Evolutionary conservation across 2,888 invertebrate species (phyloP), one percentile per base, ranked within the genome.

Genomic region (Aspidiotus rigidus): DNA sequence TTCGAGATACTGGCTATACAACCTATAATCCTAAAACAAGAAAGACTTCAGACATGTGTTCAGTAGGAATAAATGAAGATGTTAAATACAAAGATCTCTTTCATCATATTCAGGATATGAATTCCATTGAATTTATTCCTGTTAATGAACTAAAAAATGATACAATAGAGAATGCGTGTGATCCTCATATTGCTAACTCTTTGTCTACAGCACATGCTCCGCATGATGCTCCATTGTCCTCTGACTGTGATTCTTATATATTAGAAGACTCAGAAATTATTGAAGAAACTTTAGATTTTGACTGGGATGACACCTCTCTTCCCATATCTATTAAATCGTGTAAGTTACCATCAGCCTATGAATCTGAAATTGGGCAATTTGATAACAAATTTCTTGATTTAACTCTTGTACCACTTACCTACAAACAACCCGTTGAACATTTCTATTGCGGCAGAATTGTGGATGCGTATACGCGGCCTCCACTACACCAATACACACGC

Each of bases 301-400:
- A 49, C 49, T 57, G 57, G 57, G 57, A 57, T 17, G 57, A 57
- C 15, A 16, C 2, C 7, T 10, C 15, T n/a, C 15, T 57, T 3
- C 57, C 57, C 2, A 57, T 57, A 11, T n/a, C 7, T 5, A n/a
- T 57, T n/a, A 57, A 57, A 57, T n/a, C 57, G 2, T 57, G 57
- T 17, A n/a, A 57, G 7, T n/a, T 57, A 10, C 57, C 57, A n/a
- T 57, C 57, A 15, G 15, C 17, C 11, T 57, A 5, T 15, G 57
- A 57, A 57, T 16, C 15, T n/a, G 5, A 57, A 16, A 57, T 57
- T 57, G 57, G 57, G 2, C 57, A 57, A 57, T 57, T 57, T 17
- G 57, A 57, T n/a, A 49, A 49, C 6, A 6, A 49, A 49, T 49
- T 49, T n/a, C 49, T 49, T 49, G n/a, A 49, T 49, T 57, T 57